A percentile compares a stretch with the other conserved stretches of the same genome.
These are phyloP conservation scores for Nebria salina DNA, from an alignment of 2,888 invertebrate species.

Conservation along the genomic window DNA sequence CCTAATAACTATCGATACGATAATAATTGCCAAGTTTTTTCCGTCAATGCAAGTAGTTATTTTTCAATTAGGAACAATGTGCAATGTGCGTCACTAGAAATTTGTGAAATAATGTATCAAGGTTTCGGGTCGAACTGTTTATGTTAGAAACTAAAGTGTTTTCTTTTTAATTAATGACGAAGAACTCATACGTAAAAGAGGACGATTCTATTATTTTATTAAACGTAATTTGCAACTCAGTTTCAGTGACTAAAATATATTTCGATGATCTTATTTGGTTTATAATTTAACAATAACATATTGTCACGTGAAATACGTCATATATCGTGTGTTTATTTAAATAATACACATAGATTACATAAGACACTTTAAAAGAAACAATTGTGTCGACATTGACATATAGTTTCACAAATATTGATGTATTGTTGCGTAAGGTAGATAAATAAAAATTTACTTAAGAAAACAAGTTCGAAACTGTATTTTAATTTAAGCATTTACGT, in stretches of 20 bases:
- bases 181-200: not conserved
- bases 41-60: conserved; percentile 7
- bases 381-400: not conserved
- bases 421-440: not conserved
- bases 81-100: conserved; percentile 35
- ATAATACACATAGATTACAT: not conserved
- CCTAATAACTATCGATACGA: not conserved
- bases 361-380: not conserved
- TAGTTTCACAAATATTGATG: not conserved
- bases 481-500: not conserved
- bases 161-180: not conserved
- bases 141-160: not conserved
- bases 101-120: conserved; percentile 24
- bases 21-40: not conserved
- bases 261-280: not conserved
- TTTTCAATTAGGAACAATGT: conserved; percentile 35
- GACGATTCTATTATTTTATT: no score
- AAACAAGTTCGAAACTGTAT: not conserved
- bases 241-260: no score
- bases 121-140: not conserved
- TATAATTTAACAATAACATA: not conserved
- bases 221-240: no score
- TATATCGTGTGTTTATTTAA: not conserved
- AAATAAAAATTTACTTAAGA: not conserved
- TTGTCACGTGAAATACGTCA: not conserved